phyloP scores from a whole-genome alignment of 2,888 invertebrate species.

The Odontocerum albicorne region DNA sequence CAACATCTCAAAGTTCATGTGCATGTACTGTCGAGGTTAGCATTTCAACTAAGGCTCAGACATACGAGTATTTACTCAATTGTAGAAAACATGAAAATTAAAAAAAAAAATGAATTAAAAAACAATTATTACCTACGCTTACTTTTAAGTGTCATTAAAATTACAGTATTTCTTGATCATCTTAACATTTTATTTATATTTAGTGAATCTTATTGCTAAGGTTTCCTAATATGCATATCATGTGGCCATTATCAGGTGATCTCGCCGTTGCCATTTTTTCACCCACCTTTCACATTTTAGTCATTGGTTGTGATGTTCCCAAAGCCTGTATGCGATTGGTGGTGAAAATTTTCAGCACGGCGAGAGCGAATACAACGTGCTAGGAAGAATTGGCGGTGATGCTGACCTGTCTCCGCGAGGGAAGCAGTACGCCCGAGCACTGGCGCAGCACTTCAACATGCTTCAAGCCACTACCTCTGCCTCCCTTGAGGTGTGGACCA shows the following conservation, averaged over 20 bases:
- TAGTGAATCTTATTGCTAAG: too few relatives aligned
- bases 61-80: too few relatives aligned
- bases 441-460: conserved; percentile 69
- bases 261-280: conserved; percentile 26
- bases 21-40: too few relatives aligned
- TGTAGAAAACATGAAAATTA: too few relatives aligned
- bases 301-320: conserved; percentile 17
- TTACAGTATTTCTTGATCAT: too few relatives aligned
- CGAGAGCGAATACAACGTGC: conserved; percentile 88
- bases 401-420: conserved; percentile 83
- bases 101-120: too few relatives aligned
- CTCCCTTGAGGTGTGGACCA: conserved; percentile 85
- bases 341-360: conserved; percentile 68
- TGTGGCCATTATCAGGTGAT: conserved; percentile 18
- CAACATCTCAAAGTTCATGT: too few relatives aligned
- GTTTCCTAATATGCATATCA: conserved; percentile 15
- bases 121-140: too few relatives aligned
- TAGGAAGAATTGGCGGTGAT: conserved; percentile 91
- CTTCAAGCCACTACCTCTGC: conserved; percentile 62
- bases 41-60: too few relatives aligned
- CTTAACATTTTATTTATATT: too few relatives aligned
- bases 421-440: conserved; percentile 71
- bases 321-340: conserved; percentile 25
- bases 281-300: conserved; percentile 20
- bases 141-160: too few relatives aligned